These are phyloP conservation scores for Lasioglossum vierecki DNA, from an alignment of 2,888 invertebrate genomes.

Conservation along the genomic window DNA sequence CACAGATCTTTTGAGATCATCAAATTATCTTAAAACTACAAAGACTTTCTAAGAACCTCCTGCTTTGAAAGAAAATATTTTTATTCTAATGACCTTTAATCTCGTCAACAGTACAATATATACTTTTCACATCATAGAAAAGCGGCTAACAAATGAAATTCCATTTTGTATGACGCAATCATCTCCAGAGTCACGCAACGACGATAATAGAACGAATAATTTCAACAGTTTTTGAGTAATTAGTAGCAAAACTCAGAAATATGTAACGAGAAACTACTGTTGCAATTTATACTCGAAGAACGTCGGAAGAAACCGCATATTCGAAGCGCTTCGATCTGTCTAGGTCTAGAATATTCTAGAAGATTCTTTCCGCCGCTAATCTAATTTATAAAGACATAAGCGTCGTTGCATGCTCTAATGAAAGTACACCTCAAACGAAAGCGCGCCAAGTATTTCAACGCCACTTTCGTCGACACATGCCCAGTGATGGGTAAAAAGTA, in stretches of 20 bases:
- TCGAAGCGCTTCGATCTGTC: background rate
- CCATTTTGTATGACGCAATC: background rate
- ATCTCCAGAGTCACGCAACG: background rate
- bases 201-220: background rate
- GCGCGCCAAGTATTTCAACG: slow-evolving; percentile 2
- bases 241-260: background rate
- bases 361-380: background rate
- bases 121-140: background rate
- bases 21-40: background rate
- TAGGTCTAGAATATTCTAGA: background rate
- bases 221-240: background rate
- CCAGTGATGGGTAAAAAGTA: background rate
- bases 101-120: background rate
- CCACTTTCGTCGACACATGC: background rate
- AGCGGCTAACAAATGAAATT: background rate
- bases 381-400: background rate
- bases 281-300: background rate
- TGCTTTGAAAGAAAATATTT: background rate
- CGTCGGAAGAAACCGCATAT: background rate
- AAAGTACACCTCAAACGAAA: slow-evolving; percentile 18
- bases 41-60: background rate
- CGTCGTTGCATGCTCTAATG: background rate
- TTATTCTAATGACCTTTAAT: background rate
- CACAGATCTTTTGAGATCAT: background rate
- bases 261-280: background rate